phyloP scores from a whole-genome alignment of 2,797 vertebrate genomes.

The Moxostoma hubbsi region DNA sequence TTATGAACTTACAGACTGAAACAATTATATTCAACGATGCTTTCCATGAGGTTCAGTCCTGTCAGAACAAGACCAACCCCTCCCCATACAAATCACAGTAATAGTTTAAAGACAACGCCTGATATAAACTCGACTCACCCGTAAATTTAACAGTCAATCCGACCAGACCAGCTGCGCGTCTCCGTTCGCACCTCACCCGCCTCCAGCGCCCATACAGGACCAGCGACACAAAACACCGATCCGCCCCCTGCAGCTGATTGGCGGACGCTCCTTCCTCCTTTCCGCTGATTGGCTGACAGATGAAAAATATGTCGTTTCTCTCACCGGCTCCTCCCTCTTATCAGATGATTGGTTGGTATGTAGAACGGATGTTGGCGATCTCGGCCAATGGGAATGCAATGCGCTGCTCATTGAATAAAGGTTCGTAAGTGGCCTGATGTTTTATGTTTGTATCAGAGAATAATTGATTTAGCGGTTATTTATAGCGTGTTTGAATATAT shows the following conservation, averaged over 20 bases:
- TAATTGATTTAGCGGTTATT: too few relatives aligned
- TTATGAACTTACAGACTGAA: conserved; percentile 4
- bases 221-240: neutral
- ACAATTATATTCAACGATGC: neutral
- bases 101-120: conserved; percentile 26
- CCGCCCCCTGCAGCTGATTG: conserved; percentile 11
- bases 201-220: conserved; percentile 1
- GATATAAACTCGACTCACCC: conserved; percentile 47
- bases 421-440: too few relatives aligned
- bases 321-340: neutral
- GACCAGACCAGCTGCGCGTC: conserved; percentile 43
- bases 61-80: neutral
- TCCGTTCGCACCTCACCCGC: conserved; percentile 24
- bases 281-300: conserved; percentile 6
- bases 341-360: neutral
- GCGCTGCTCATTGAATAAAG: too few relatives aligned
- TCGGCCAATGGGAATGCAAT: conserved; percentile 6
- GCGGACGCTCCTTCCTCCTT: neutral
- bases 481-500: too few relatives aligned
- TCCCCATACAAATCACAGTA: neutral
- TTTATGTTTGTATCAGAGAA: too few relatives aligned
- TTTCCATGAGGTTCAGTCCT: neutral
- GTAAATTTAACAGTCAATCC: conserved; percentile 42
- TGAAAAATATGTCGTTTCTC: neutral
- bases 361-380: conserved; percentile 31